Percentiles rank a stretch among this genome's conserved stretches.
These are phyloP conservation scores for Helicoverpa armigera DNA, from an alignment of 1,140 invertebrate genomes.

Conservation along the genomic window DNA sequence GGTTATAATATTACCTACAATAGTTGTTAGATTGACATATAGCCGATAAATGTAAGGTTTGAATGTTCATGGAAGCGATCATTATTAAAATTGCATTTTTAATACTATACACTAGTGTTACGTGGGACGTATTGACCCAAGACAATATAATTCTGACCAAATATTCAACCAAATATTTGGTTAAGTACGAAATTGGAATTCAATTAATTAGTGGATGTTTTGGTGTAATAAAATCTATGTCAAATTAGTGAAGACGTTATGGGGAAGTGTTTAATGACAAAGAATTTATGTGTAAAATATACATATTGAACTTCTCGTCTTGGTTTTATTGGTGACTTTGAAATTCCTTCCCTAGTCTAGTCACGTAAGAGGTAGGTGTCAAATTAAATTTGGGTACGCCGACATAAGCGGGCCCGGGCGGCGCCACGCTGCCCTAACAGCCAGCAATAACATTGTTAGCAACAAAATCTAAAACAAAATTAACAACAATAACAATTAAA, in stretches of 20 bases:
- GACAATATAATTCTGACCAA: slow-evolving; percentile 76
- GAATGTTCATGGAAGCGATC: slow-evolving; percentile 43
- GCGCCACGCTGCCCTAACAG: slow-evolving; percentile 6
- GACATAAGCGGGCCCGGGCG: background rate
- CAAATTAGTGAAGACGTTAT: slow-evolving; percentile 65
- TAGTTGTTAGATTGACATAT: slow-evolving; percentile 34
- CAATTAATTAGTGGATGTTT: slow-evolving; percentile 59
- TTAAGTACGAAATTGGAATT: slow-evolving; percentile 62
- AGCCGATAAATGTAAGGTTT: slow-evolving; percentile 41
- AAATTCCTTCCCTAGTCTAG: background rate
- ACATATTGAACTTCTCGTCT: slow-evolving; percentile 55
- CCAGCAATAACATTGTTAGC: background rate
- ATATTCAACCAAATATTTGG: slow-evolving; percentile 75
- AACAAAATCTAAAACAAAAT: slow-evolving; percentile 43
- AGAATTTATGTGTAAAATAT: slow-evolving; percentile 73
- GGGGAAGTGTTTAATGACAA: slow-evolving; percentile 69
- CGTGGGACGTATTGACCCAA: slow-evolving; percentile 57
- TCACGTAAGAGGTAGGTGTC: slow-evolving; percentile 19
- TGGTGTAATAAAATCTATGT: slow-evolving; percentile 66
- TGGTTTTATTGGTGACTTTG: slow-evolving; percentile 44
- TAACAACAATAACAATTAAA: slow-evolving; percentile 44
- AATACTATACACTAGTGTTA: slow-evolving; percentile 55
- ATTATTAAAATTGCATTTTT: slow-evolving; percentile 50
- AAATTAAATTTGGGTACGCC: slow-evolving; percentile 30
- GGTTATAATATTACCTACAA: slow-evolving; percentile 52